Percentiles rank a stretch among this genome's conserved stretches.
phyloP scores from a whole-genome alignment of 2,797 vertebrate species.

The Cynopterus sphinx region DNA sequence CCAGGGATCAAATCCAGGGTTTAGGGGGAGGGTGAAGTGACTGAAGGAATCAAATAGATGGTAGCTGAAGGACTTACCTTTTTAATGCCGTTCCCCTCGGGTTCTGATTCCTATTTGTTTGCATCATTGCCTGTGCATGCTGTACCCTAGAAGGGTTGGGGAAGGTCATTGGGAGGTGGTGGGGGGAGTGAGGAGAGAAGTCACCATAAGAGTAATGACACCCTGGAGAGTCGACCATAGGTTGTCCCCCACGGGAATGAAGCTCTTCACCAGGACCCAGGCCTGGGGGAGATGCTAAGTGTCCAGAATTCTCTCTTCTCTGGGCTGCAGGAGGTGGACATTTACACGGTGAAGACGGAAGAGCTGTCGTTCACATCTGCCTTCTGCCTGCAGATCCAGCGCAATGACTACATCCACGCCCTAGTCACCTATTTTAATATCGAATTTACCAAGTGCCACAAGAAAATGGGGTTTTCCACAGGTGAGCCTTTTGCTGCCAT shows the following conservation, averaged over 20 bases:
- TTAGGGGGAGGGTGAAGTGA: too few species aligned
- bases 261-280: not conserved
- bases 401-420: slow-evolving; percentile 97
- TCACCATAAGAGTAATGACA: not conserved
- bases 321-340: slow-evolving; percentile 94
- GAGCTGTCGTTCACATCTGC: slow-evolving; percentile 95
- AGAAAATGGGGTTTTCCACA: slow-evolving; percentile 98
- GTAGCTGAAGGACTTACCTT: not conserved
- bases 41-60: too few species aligned
- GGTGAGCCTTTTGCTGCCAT: slow-evolving; percentile 83
- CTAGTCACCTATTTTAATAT: slow-evolving; percentile 99
- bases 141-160: not conserved
- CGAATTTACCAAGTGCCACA: slow-evolving; percentile 99
- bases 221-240: too few species aligned
- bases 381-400: slow-evolving; percentile 97
- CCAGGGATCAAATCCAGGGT: too few species aligned
- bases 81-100: not conserved
- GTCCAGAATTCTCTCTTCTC: slow-evolving; percentile 45
- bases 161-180: not conserved
- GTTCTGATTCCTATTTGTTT: not conserved
- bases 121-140: not conserved
- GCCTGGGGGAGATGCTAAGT: not conserved
- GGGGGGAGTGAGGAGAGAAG: not conserved
- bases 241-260: not conserved
- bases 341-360: slow-evolving; percentile 97